Evolutionary conservation across 2,888 invertebrate genomes (phyloP).

Genomic region (Polydrusus tereticollis): DNA sequence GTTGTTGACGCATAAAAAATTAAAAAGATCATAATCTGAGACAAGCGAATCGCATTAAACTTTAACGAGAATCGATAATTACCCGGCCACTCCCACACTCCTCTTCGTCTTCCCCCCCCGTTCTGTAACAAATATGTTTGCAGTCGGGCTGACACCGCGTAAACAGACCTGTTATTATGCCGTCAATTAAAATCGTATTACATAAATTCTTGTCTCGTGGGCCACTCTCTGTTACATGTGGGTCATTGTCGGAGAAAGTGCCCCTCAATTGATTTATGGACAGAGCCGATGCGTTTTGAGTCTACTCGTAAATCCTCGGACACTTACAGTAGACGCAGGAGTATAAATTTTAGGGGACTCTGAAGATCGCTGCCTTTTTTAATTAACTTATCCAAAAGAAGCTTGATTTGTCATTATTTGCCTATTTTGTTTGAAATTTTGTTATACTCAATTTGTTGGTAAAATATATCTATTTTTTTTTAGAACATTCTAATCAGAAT

Average conservation of each 20-base stretch:
- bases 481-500: too few species aligned
- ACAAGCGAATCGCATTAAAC: slow-evolving; percentile 43
- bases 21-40: slow-evolving; percentile 37
- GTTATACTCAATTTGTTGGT: too few species aligned
- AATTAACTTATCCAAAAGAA: background rate
- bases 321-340: slow-evolving; percentile 17
- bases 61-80: slow-evolving; percentile 60
- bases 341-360: slow-evolving; percentile 1
- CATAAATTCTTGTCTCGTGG: slow-evolving; percentile 53
- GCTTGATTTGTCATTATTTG: background rate
- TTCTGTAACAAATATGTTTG: slow-evolving; percentile 51
- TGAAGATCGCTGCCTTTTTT: background rate
- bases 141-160: slow-evolving; percentile 58
- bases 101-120: slow-evolving; percentile 57
- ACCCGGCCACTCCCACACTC: slow-evolving; percentile 58
- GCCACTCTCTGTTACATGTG: slow-evolving; percentile 51
- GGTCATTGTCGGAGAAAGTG: slow-evolving; percentile 58
- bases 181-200: slow-evolving; percentile 64
- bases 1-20: slow-evolving; percentile 27
- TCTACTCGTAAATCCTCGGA: slow-evolving; percentile 35
- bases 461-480: too few species aligned
- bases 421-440: background rate
- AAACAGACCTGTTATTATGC: slow-evolving; percentile 63
- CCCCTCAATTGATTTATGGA: slow-evolving; percentile 58
- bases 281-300: slow-evolving; percentile 37